Conservation (phyloP, 2,888 invertebrate genomes). For the Lydus trimaculatus region DNA sequence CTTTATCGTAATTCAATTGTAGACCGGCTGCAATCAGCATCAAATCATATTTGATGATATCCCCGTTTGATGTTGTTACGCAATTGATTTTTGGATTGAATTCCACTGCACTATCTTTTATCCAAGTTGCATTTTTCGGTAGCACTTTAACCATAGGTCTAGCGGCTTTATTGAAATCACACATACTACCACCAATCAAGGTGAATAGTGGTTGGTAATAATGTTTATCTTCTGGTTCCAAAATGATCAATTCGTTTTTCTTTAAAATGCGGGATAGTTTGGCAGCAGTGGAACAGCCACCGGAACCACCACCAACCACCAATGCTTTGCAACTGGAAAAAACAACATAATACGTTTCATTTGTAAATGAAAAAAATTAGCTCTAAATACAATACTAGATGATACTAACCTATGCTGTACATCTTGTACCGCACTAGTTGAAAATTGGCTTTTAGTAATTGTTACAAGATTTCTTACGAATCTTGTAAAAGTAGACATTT, state of each 20-base stretch:
- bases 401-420: no score
- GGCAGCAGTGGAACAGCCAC: constrained; percentile 91
- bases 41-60: constrained; percentile 81
- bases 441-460: no score
- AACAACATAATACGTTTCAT: no score
- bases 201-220: constrained; percentile 98
- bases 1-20: constrained; percentile 79
- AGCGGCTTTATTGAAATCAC: constrained; percentile 70
- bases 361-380: no score
- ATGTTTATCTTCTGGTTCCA: constrained; percentile 86
- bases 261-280: constrained; percentile 79
- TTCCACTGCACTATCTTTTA: constrained; percentile 73
- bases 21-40: constrained; percentile 86
- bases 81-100: constrained; percentile 77
- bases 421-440: no score
- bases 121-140: constrained; percentile 80
- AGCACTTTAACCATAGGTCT: constrained; percentile 73
- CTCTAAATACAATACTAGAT: no score
- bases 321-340: constrained; percentile 87
- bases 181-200: constrained; percentile 89
- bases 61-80: constrained; percentile 73
- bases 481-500: no score
- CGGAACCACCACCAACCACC: no score
- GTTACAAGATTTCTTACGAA: no score
- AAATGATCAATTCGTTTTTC: constrained; percentile 78